Percentiles rank a stretch among this genome's conserved stretches.
Conservation (phyloP, 1,140 invertebrate species). For the Goniozus legneri region DNA sequence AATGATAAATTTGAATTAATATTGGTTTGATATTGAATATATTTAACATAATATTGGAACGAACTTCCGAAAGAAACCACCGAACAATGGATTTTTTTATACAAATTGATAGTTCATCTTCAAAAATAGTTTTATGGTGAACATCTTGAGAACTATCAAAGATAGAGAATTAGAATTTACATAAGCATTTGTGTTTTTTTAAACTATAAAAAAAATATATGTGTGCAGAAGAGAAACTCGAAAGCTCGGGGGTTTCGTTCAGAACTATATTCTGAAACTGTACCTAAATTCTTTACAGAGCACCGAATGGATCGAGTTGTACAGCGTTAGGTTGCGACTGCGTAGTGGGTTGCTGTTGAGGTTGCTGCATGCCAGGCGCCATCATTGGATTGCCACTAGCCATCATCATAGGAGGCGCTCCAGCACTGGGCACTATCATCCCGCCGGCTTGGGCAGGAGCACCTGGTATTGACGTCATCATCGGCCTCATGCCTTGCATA, state of each 20-base stretch:
- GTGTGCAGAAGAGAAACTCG: constrained; percentile 17
- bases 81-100: not conserved
- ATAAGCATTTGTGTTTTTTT: not conserved
- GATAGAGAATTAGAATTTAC: not conserved
- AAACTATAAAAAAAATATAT: not conserved
- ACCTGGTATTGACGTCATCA: constrained; percentile 43
- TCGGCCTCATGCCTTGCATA: constrained; percentile 45
- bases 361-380: constrained; percentile 31
- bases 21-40: not conserved
- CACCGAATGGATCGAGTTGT: constrained; percentile 54
- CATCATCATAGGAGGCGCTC: constrained; percentile 41
- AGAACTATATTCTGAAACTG: no score
- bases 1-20: constrained; percentile 17
- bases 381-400: constrained; percentile 39
- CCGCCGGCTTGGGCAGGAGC: constrained; percentile 31
- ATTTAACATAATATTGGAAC: not conserved
- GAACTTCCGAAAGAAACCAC: no score
- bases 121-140: not conserved
- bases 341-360: constrained; percentile 29
- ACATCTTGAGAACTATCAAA: not conserved
- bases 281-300: constrained; percentile 52
- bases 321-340: constrained; percentile 46
- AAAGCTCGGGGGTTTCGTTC: no score
- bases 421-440: constrained; percentile 40
- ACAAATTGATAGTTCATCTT: not conserved